A percentile compares a stretch with the other conserved stretches of the same genome.
Conservation (phyloP, 2,797 vertebrate species). For the Enteromius unitaeniatus region DNA sequence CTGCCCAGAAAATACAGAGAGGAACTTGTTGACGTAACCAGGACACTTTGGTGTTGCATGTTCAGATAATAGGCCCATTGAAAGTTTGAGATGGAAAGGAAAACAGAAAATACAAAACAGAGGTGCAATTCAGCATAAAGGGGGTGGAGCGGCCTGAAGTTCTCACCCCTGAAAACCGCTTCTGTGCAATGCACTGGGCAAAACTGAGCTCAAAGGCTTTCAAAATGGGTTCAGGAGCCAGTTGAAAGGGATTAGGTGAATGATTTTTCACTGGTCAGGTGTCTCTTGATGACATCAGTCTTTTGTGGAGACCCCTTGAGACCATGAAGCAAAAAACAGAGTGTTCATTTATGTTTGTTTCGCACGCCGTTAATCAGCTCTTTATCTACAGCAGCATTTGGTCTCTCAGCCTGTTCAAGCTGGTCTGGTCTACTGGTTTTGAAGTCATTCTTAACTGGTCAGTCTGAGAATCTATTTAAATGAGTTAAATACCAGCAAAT, state of each 20-base stretch:
- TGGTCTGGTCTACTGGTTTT: neutral
- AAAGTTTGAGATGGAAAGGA: conserved; percentile 33
- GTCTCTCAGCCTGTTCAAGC: neutral
- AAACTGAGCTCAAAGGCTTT: conserved; percentile 25
- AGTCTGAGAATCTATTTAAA: neutral
- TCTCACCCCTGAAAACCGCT: neutral
- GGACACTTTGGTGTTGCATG: neutral
- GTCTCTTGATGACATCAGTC: conserved; percentile 2
- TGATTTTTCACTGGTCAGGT: conserved; percentile 10
- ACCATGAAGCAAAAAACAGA: conserved; percentile 4
- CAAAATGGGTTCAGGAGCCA: neutral
- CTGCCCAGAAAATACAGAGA: conserved; percentile 39
- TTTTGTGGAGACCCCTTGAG: conserved; percentile 19
- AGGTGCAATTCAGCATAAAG: conserved; percentile 17
- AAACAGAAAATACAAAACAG: conserved; percentile 26
- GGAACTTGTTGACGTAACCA: conserved; percentile 45
- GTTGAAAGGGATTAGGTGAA: neutral
- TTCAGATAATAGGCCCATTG: conserved; percentile 33
- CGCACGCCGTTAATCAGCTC: neutral
- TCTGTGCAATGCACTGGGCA: neutral
- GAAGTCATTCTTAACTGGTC: neutral
- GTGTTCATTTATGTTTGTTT: conserved; percentile 12
- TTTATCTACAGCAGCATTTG: neutral
- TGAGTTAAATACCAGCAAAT: neutral
- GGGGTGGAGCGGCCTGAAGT: neutral